phyloP scores from a whole-genome alignment of 37 sponge, comb jelly and placozoan species.

The Halichondria panicea region DNA sequence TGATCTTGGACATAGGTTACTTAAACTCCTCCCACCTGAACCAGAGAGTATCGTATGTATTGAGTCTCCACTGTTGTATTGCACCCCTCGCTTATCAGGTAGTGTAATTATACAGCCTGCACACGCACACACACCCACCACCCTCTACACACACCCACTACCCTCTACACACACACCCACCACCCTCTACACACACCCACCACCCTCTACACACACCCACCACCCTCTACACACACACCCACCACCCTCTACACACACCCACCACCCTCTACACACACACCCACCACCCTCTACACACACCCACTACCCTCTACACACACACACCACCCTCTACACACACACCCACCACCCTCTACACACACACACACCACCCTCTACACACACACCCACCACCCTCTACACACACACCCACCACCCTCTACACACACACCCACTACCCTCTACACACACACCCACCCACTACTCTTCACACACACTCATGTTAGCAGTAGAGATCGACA shows the following conservation, averaged over 20 bases:
- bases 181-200: background rate
- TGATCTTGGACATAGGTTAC: slow-evolving; percentile 18
- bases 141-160: too few relatives aligned
- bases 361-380: too few relatives aligned
- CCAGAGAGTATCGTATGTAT: slow-evolving; percentile 12
- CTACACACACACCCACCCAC: background rate
- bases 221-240: background rate
- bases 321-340: background rate
- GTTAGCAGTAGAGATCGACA: too few relatives aligned
- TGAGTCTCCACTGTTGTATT: slow-evolving; percentile 30
- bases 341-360: too few relatives aligned
- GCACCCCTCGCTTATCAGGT: slow-evolving; percentile 30
- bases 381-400: too few relatives aligned
- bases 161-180: background rate
- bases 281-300: background rate
- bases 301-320: background rate
- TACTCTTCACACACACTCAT: too few relatives aligned
- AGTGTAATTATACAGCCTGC: background rate
- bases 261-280: background rate
- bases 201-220: background rate
- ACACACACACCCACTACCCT: too few relatives aligned
- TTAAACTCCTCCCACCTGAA: slow-evolving; percentile 54
- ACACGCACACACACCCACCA: too few relatives aligned
- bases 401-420: too few relatives aligned
- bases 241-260: too few relatives aligned